A percentile compares a stretch with the other conserved stretches of the same genome.
Conservation (phyloP, 2,113 vertebrate genomes). For the Riparia riparia region DNA sequence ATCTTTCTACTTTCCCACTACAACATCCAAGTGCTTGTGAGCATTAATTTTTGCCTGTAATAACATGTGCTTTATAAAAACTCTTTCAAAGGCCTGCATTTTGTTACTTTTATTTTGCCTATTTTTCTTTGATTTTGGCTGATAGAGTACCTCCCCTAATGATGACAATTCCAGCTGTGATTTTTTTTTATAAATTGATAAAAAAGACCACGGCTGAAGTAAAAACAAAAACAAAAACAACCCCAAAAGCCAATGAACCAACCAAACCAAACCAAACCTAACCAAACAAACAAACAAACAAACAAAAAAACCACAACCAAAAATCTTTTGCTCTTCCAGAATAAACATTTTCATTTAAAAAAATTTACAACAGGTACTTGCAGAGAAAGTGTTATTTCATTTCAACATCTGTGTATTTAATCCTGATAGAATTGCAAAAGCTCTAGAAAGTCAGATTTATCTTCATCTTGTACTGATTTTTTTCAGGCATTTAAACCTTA, state of each 20-base stretch:
- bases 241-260: too few species aligned
- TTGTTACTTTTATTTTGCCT: background rate
- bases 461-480: background rate
- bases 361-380: background rate
- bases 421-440: background rate
- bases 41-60: background rate
- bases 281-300: too few species aligned
- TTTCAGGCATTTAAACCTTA: background rate
- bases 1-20: background rate
- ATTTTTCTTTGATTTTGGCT: background rate
- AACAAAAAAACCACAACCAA: background rate
- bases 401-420: background rate
- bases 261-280: background rate
- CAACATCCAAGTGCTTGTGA: background rate
- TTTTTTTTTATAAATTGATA: background rate
- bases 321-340: background rate
- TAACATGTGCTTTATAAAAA: background rate
- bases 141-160: background rate
- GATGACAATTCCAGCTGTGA: background rate
- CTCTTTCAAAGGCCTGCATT: background rate
- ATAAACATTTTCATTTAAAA: background rate
- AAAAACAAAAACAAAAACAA: too few species aligned
- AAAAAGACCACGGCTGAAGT: background rate
- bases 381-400: background rate
- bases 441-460: background rate